Conservation (phyloP, 2,888 invertebrate genomes). For the Polietes domitor region DNA sequence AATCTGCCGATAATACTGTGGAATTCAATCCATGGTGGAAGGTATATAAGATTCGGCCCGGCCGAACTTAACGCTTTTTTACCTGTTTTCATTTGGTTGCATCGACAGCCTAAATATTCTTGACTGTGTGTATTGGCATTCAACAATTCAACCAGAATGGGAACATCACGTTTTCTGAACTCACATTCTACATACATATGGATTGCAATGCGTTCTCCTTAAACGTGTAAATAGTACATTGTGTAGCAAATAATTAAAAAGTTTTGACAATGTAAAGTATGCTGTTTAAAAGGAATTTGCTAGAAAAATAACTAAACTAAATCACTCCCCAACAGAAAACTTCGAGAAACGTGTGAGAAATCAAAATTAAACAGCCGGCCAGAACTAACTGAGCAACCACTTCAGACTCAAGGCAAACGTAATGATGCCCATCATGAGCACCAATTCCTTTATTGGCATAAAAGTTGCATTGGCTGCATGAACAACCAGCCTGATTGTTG, state of each 20-base stretch:
- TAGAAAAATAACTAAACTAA: conserved; percentile 13
- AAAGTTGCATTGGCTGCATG: conserved; percentile 2
- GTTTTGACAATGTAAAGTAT: conserved; percentile 47
- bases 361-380: conserved; percentile 45
- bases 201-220: too few relatives aligned
- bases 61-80: too few relatives aligned
- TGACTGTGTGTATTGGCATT: too few relatives aligned
- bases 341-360: conserved; percentile 51
- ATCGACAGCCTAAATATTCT: too few relatives aligned
- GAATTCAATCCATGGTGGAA: too few relatives aligned
- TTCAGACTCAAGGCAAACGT: conserved; percentile 35
- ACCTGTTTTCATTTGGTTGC: too few relatives aligned
- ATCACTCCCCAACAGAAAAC: not conserved
- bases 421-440: not conserved
- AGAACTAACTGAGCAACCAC: conserved; percentile 36
- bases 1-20: too few relatives aligned
- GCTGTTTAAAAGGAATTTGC: conserved; percentile 1
- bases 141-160: too few relatives aligned
- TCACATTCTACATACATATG: too few relatives aligned
- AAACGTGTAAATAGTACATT: not conserved
- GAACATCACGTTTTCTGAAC: too few relatives aligned
- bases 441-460: conserved; percentile 18
- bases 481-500: not conserved
- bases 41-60: too few relatives aligned
- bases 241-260: conserved; percentile 51